phyloP scores from a whole-genome alignment of 2,888 invertebrate species.

The Torymus tubicola region DNA sequence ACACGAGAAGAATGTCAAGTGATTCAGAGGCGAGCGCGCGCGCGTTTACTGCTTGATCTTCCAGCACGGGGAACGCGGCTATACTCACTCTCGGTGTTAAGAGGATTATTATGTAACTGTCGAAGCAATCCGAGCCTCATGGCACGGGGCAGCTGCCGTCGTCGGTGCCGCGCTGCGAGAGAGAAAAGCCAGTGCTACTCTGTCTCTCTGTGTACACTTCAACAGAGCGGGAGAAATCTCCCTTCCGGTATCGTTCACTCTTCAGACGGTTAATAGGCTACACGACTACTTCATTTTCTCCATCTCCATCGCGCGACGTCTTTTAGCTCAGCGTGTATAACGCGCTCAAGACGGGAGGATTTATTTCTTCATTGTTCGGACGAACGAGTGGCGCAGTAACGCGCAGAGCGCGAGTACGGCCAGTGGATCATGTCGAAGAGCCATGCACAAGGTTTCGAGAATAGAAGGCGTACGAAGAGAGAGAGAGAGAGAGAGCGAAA shows the following conservation, averaged over 20 bases:
- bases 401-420: too few species aligned
- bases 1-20: constrained; percentile 41
- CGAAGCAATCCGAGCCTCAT: constrained; percentile 55
- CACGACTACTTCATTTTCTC: constrained; percentile 60
- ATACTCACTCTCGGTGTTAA: constrained; percentile 48
- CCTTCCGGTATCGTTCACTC: constrained; percentile 46
- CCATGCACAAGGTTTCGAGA: constrained; percentile 2
- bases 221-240: constrained; percentile 31
- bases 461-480: neutral
- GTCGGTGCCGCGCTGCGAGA: neutral
- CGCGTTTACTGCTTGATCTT: neutral
- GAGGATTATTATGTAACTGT: constrained; percentile 64
- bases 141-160: constrained; percentile 31
- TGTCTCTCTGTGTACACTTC: constrained; percentile 4
- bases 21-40: constrained; percentile 9
- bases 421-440: neutral
- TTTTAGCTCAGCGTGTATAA: neutral
- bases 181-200: constrained; percentile 7
- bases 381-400: too few species aligned
- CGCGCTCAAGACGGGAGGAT: constrained; percentile 16
- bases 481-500: constrained; percentile 6
- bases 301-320: neutral
- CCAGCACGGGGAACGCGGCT: too few species aligned
- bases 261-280: constrained; percentile 54
- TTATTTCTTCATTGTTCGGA: constrained; percentile 54